These are phyloP conservation scores for Echinarachnius parma DNA, from an alignment of 53 echinoderm and acorn worm species.

Conservation along the genomic window DNA sequence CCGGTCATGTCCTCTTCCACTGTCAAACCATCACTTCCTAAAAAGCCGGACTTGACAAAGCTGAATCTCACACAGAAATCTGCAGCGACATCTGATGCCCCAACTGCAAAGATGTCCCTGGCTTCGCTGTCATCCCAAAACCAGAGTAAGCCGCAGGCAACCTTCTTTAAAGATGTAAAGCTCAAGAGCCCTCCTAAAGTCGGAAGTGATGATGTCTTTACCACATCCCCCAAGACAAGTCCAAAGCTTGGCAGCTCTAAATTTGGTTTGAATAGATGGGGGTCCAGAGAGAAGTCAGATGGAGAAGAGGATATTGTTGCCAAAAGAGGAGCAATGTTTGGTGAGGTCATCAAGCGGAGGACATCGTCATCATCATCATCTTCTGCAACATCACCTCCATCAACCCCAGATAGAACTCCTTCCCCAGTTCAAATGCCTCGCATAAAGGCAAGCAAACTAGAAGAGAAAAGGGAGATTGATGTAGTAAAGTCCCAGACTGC, in stretches of 20 bases:
- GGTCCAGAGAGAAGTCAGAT: constrained; percentile 33
- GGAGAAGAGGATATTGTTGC: constrained; percentile 50
- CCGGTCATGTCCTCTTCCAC: background rate
- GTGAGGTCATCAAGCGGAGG: constrained; percentile 62
- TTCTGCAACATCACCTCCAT: constrained; percentile 31
- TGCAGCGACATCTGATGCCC: background rate
- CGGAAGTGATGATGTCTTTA: constrained; percentile 34
- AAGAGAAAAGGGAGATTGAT: background rate
- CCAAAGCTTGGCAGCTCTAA: constrained; percentile 35
- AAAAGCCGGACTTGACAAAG: constrained; percentile 50
- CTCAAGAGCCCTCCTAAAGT: constrained; percentile 24
- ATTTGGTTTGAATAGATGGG: constrained; percentile 31
- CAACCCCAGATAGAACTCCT: constrained; percentile 25
- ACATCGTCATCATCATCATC: constrained; percentile 56
- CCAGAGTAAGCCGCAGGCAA: constrained; percentile 18
- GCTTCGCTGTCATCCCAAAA: constrained; percentile 21
- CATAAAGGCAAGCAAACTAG: background rate
- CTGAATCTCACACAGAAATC: constrained; percentile 30
- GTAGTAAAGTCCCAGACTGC: background rate
- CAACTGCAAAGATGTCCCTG: constrained; percentile 29
- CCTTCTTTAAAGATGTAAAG: constrained; percentile 29
- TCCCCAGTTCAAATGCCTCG: constrained; percentile 29
- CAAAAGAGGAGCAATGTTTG: constrained; percentile 82
- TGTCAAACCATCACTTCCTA: constrained; percentile 34
- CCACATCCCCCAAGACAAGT: constrained; percentile 29